Base-by-base conservation (phyloP, 2,113 vertebrate species). In the Copsychus sechellarum region DNA sequence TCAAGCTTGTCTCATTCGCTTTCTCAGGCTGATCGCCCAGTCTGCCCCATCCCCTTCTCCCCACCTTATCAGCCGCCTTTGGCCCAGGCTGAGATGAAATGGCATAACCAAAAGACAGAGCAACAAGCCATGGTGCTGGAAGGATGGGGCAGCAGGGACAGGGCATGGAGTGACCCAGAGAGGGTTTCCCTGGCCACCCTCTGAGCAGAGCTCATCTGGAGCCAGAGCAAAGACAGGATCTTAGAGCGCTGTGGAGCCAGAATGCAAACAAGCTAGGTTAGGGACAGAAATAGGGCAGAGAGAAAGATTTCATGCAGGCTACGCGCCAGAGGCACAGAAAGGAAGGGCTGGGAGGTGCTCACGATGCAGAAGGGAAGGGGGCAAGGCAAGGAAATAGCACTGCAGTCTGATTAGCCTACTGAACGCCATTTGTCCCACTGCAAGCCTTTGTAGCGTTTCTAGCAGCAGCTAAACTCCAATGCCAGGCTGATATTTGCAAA, bases 241-340 rank as follows among this genome's bases (percentile, higher is more conserved):
- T 82, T 38, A 42, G 29, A 86, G 81, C 0, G 0, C 85, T 77
- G 88, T 17, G n/a, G 74, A 94, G 80, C 45, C 85, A 85, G 96
- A 94, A 95, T 56, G 74, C 93, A 91, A 94, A 96, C 87, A 76
- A 95, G 95, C 73, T 79, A 36, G 84, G 91, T 77, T 89, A 85
- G 73, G 91, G 78, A 95, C 91, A 93, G 91, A 95, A 95, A 73
- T 90, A 95, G 86, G 94, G 87, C 94, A 96, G 34, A 62, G 82
- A 83, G 51, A 92, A 91, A 92, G 88, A 50, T 65, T 93, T 64
- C 70, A 65, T 4, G 62, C 85, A 86, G 90, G 87, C 93, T 83
- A n/a, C 3, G 8, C 0, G 84, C 93, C 84, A 78, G 45, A 77
- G 87, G 56, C 64, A 90, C 71, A 60, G 90, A 76, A 78, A 95